Percentiles rank a stretch among this genome's conserved stretches.
Evolutionary conservation across 2,888 invertebrate species (phyloP).

Genomic region (Sepiola atlantica): DNA sequence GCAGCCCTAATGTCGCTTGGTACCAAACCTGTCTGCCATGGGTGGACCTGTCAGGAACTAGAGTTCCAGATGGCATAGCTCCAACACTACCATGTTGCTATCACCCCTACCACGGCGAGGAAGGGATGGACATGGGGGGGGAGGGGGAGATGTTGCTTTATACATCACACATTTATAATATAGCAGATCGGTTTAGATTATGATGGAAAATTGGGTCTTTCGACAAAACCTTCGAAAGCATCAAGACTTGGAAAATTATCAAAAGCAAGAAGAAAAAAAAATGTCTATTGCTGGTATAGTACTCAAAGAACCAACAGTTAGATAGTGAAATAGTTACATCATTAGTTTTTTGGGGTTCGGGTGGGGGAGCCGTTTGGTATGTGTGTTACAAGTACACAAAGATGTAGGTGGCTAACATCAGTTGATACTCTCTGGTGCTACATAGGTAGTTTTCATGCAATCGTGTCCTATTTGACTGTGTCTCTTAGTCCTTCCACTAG

Average conservation of each 20-base stretch:
- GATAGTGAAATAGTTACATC: not conserved
- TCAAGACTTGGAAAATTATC: not conserved
- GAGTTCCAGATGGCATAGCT: too few relatives aligned
- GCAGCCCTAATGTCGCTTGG: too few relatives aligned
- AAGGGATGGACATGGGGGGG: too few relatives aligned
- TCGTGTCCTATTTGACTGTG: not conserved
- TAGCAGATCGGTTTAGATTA: not conserved
- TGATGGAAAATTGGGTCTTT: not conserved
- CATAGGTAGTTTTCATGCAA: not conserved
- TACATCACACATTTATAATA: not conserved
- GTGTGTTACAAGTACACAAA: not conserved
- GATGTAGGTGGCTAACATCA: slow-evolving; percentile 2
- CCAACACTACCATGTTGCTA: too few relatives aligned
- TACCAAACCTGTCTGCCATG: too few relatives aligned
- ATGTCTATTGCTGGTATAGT: not conserved
- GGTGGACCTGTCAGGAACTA: too few relatives aligned
- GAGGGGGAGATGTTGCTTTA: too few relatives aligned
- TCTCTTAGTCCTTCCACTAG: not conserved
- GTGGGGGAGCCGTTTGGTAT: not conserved
- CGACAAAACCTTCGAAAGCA: not conserved
- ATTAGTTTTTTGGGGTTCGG: not conserved
- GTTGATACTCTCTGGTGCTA: not conserved
- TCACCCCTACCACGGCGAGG: too few relatives aligned
- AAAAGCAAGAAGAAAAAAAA: not conserved
- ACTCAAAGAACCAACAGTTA: not conserved